Base-by-base conservation (phyloP, 1,140 invertebrate species). In the Diuraphis noxia region DNA sequence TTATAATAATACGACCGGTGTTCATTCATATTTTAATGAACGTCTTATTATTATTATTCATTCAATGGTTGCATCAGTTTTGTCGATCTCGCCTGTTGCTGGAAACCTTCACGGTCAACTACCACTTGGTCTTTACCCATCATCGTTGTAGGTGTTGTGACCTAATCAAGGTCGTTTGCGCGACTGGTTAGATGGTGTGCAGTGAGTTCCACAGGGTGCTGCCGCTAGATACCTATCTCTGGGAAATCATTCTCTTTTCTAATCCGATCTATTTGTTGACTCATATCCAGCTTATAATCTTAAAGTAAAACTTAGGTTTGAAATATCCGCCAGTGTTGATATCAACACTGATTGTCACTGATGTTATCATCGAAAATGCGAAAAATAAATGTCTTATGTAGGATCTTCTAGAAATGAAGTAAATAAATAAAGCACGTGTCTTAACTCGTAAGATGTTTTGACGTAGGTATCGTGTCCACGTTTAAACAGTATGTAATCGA, bases 11-110 rank as follows among this genome's bases (percentile, higher is more conserved):
- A 34, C 63, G n/a, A 36, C 88, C n/a, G n/a, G 63, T 36, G 41
- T 89, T 79, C 88, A 89, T 89, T 89, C 88, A 89, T 89, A 89
- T 89, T 89, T 72, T 89, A 89, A 89, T 89, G 88, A 89, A 89
- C 88, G 56, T 79, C 8, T 89, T 43, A 89, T 89, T 63, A 88
- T 88, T 89, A 89, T 77, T 77, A 90, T 90, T 46, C 43, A 49
- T 91, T 91, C 89, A 43, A 79, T 79, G 63, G 88, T 79, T 43
- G 34, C 77, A 46, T 77, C 72, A 43, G 72, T 90, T 46, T 19
- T 81, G 88, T 63, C 25, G 77, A 36, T 91, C 77, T 91, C 9
- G 89, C 43, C 36, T 52, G 43, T 91, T 52, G 77, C 89, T 81
- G 89, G 77, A 91, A 91, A 46, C 89, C 43, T 79, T 91, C 89